A percentile compares a stretch with the other conserved stretches of the same genome.
Evolutionary conservation across 2,113 vertebrate genomes (phyloP).

Genomic region (Chaenocephalus aceratus): DNA sequence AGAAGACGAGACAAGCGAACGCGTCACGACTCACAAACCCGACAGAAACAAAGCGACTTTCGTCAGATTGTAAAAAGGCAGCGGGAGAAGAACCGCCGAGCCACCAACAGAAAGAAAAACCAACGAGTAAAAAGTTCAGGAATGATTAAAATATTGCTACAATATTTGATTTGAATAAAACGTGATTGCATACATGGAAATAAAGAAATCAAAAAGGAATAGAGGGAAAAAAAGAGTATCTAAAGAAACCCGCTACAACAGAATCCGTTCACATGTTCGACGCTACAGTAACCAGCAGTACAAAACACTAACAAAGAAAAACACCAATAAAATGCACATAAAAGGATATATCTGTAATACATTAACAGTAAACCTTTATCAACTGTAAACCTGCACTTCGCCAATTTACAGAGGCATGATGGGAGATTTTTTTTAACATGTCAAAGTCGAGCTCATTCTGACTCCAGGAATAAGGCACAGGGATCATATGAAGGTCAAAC

Average conservation of each 20-base stretch:
- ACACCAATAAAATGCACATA: constrained; percentile 51
- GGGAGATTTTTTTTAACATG: constrained; percentile 28
- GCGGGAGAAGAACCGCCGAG: not conserved
- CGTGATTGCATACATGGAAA: constrained; percentile 78
- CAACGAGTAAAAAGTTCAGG: constrained; percentile 53
- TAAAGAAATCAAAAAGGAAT: constrained; percentile 57
- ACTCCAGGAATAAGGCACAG: constrained; percentile 73
- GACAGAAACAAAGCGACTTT: constrained; percentile 26
- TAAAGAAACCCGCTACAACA: constrained; percentile 47
- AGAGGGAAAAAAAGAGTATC: constrained; percentile 44
- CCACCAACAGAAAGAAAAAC: not conserved
- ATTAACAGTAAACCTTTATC: constrained; percentile 62
- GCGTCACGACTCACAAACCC: not conserved
- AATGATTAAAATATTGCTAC: constrained; percentile 79
- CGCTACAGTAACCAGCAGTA: constrained; percentile 62
- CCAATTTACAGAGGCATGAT: constrained; percentile 48
- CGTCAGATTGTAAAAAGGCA: not conserved
- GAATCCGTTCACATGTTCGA: constrained; percentile 39
- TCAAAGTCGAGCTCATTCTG: constrained; percentile 13
- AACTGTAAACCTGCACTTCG: constrained; percentile 68
- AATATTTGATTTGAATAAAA: constrained; percentile 75
- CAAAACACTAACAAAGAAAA: constrained; percentile 47
- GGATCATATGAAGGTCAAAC: constrained; percentile 45
- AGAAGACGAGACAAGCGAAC: constrained; percentile 26
- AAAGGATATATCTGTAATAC: constrained; percentile 47